phyloP scores from a whole-genome alignment of 2,113 vertebrate genomes.

The Pachypanchax playfairii region DNA sequence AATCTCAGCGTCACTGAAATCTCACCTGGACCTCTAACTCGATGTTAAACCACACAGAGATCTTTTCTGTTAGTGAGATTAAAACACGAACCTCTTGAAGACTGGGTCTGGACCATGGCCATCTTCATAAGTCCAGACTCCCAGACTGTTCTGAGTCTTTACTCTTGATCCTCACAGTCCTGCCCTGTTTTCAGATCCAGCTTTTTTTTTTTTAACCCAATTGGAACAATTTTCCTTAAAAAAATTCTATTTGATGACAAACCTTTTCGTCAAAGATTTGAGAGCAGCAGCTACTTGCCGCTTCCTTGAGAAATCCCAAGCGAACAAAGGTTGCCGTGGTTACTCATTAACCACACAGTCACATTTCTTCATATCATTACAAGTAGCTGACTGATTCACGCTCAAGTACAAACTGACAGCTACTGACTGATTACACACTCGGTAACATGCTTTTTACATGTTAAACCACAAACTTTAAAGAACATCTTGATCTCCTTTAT shows the following conservation, averaged over 20 bases:
- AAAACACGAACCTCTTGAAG: conserved; percentile 81
- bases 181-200: conserved; percentile 7
- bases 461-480: too few species aligned
- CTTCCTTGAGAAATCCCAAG: conserved; percentile 78
- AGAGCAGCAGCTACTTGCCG: conserved; percentile 55
- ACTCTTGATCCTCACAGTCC: conserved; percentile 24
- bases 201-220: conserved; percentile 21
- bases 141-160: conserved; percentile 18
- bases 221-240: conserved; percentile 24
- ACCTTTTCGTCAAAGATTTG: conserved; percentile 9
- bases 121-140: conserved; percentile 54
- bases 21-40: neutral
- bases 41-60: neutral
- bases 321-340: conserved; percentile 89
- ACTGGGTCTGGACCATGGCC: conserved; percentile 80
- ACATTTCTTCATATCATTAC: conserved; percentile 62
- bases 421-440: too few species aligned
- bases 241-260: conserved; percentile 3
- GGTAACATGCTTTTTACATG: too few species aligned
- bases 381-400: conserved; percentile 51
- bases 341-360: conserved; percentile 91
- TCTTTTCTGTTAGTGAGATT: neutral
- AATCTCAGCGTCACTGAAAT: neutral
- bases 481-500: too few species aligned
- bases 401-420: conserved; percentile 12